Conservation (phyloP, 1,140 invertebrate species). For the Drosophila funebris region DNA sequence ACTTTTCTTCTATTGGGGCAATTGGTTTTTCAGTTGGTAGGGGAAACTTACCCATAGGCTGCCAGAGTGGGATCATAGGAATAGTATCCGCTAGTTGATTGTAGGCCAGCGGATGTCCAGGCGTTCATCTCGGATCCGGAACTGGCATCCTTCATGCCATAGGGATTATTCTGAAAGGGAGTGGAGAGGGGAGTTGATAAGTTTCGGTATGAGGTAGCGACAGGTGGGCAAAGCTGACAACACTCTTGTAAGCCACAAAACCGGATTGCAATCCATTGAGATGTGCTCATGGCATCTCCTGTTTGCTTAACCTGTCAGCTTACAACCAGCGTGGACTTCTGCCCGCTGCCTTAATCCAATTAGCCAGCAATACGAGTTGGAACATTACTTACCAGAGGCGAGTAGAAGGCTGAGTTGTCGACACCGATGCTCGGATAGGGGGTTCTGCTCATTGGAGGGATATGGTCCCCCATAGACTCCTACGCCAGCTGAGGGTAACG, state of each 20-base stretch:
- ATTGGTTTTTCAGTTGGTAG: background rate
- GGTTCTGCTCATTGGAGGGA: constrained; percentile 94
- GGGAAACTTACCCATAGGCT: constrained; percentile 92
- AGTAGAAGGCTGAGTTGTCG: constrained; percentile 97
- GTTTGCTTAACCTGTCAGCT: constrained; percentile 59
- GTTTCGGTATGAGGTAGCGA: background rate
- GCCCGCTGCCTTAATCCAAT: constrained; percentile 56
- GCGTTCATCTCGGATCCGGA: constrained; percentile 93
- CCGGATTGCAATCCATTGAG: constrained; percentile 9
- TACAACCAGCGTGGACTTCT: constrained; percentile 53
- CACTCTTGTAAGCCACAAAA: constrained; percentile 45
- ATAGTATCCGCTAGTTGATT: constrained; percentile 95
- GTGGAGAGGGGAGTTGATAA: background rate
- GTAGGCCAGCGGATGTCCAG: constrained; percentile 93
- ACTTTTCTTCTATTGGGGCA: background rate
- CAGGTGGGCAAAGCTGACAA: constrained; percentile 33
- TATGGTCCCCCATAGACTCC: constrained; percentile 91
- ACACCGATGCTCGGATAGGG: constrained; percentile 95
- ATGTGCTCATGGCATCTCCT: constrained; percentile 28
- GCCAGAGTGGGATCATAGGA: constrained; percentile 95
- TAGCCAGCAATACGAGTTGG: constrained; percentile 2
- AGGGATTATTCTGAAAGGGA: constrained; percentile 93
- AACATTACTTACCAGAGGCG: constrained; percentile 92
- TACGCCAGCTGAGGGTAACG: constrained; percentile 86
- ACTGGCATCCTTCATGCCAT: constrained; percentile 93